Evolutionary conservation across 2,888 invertebrate species (phyloP), one percentile per base, ranked within the genome.

Genomic region (Disparrhopalites patrizii): DNA sequence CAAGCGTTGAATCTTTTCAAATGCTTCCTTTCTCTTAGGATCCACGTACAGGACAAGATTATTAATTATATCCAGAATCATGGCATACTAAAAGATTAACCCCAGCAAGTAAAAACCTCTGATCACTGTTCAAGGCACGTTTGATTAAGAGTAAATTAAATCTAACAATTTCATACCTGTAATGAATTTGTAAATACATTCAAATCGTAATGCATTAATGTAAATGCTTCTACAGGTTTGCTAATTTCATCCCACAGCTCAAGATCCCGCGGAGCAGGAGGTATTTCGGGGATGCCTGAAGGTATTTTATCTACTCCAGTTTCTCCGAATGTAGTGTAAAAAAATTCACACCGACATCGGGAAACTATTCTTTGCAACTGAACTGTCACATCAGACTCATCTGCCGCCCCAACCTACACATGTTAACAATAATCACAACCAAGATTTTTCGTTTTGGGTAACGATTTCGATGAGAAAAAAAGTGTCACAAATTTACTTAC

Each of bases 41-140:
- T 98, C 98, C 64, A 98, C 95, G 80, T 94, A 96, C 0, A 99
- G 83, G 61, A 99, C 82, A 31, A 99, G 84, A 82, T 98, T 97
- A 82, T 99, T 99, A 2, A 99, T 91, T 75, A 99, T 91, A 80
- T 99, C 99, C 76, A 99, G 82, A 40, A 99, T 86, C 93, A 98
- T 97, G 1, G 91, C 91, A 80, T 97, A 98, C 86, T 94, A 84
- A 13, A 50, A 51, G 28, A 38, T 1, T 15, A 15, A 54, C 3
- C 43, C 10, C 23, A 31, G 2, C 40, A 33, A 67, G 51, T 36
- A 28, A 20, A 30, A 52, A 36, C 40, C 15, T 23, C 18, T 27
- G 51, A 38, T 38, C 23, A 31, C 5, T 18, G 13, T 10, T 30
- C n/a, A 31, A 15, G 30, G 31, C 10, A 30, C 1, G 27, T 25